Conservation (phyloP, 30 jellyfish, hydroid and myxozoan genomes). For the Turritopsis rubra region DNA sequence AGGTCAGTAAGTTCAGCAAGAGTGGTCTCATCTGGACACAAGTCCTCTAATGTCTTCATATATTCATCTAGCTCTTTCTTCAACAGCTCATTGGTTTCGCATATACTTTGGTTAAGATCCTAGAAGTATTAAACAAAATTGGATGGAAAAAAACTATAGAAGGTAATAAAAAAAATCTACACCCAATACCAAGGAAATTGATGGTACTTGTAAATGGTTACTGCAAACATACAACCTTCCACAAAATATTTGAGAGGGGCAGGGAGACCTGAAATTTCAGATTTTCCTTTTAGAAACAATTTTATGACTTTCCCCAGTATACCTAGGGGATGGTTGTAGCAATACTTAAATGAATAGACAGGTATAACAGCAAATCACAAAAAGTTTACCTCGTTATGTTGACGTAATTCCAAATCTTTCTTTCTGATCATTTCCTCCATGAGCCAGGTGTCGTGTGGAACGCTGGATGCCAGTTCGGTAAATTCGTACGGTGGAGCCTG, state of each 20-base stretch:
- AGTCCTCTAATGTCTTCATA: conserved; percentile 10
- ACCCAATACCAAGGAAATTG: too few relatives aligned
- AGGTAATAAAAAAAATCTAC: too few relatives aligned
- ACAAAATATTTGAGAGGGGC: too few relatives aligned
- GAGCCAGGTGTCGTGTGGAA: not conserved
- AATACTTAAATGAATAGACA: too few relatives aligned
- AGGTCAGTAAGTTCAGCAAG: conserved; percentile 4
- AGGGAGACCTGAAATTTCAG: too few relatives aligned
- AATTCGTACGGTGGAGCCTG: conserved; percentile 1
- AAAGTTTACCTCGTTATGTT: not conserved
- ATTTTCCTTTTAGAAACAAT: too few relatives aligned
- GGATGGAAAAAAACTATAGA: not conserved
- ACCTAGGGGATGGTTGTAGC: too few relatives aligned
- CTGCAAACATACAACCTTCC: too few relatives aligned
- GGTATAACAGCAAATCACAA: not conserved
- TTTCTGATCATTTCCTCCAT: not conserved
- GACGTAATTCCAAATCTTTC: not conserved
- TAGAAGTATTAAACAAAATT: not conserved
- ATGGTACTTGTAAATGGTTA: too few relatives aligned
- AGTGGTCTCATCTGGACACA: not conserved
- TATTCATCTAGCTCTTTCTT: not conserved
- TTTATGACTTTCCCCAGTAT: too few relatives aligned
- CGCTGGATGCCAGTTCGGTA: not conserved
- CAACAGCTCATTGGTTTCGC: not conserved
- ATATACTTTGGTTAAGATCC: not conserved